Evolutionary conservation across 2,888 invertebrate genomes (phyloP).

Genomic region (Podotricha telesiphe): DNA sequence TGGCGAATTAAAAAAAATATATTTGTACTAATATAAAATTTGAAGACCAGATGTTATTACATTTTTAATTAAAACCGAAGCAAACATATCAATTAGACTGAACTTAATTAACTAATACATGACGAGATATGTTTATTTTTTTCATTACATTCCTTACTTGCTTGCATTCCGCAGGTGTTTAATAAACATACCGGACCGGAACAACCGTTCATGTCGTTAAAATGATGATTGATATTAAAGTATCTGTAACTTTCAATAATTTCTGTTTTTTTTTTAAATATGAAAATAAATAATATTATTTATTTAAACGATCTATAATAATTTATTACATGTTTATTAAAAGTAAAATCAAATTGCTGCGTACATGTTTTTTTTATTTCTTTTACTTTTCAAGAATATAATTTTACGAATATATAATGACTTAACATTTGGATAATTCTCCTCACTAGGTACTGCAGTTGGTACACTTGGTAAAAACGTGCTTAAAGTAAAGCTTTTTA

Average conservation of each 20-base stretch:
- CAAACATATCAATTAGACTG: background rate
- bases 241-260: constrained; percentile 14
- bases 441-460: background rate
- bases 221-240: constrained; percentile 26
- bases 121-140: constrained; percentile 13
- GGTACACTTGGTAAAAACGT: too few relatives aligned
- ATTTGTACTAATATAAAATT: background rate
- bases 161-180: constrained; percentile 16
- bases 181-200: constrained; percentile 20
- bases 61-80: background rate
- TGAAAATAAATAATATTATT: background rate
- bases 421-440: background rate
- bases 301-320: constrained; percentile 12
- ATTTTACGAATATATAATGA: background rate
- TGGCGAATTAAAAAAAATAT: constrained; percentile 6
- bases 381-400: constrained; percentile 9
- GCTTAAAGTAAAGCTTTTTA: background rate
- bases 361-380: background rate
- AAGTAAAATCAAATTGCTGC: background rate
- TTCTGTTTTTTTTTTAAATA: constrained; percentile 6
- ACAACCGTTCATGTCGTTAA: constrained; percentile 20
- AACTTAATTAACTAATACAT: constrained; percentile 9
- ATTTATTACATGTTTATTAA: background rate
- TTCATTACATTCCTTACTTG: constrained; percentile 24
- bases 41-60: background rate